phyloP scores from a whole-genome alignment of 2,797 vertebrate species.

The Myripristis murdjan region DNA sequence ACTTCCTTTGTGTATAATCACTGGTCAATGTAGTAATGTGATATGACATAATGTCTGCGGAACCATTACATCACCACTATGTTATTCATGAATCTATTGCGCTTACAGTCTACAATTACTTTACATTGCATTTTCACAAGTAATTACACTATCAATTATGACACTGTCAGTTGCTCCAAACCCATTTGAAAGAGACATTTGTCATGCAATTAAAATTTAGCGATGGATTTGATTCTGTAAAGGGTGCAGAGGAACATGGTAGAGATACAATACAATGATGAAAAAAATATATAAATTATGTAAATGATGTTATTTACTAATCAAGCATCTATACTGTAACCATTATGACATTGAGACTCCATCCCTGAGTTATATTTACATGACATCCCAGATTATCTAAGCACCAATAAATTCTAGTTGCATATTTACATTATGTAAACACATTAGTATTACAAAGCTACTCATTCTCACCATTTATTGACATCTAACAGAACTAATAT shows the following conservation, averaged over 20 bases:
- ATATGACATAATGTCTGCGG: too few relatives aligned
- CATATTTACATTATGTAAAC: not conserved
- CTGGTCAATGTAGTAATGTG: too few relatives aligned
- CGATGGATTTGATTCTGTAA: slow-evolving; percentile 19
- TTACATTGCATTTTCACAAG: too few relatives aligned
- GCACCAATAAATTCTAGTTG: too few relatives aligned
- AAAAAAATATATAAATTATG: slow-evolving; percentile 20
- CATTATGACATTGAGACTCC: not conserved
- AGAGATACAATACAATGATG: slow-evolving; percentile 7
- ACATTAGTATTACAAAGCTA: too few relatives aligned
- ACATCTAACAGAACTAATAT: too few relatives aligned
- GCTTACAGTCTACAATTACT: too few relatives aligned
- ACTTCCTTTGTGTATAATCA: too few relatives aligned
- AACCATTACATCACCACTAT: too few relatives aligned
- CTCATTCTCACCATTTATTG: too few relatives aligned
- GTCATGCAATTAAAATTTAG: slow-evolving; percentile 49
- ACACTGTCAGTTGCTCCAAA: slow-evolving; percentile 30
- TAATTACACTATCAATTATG: slow-evolving; percentile 37
- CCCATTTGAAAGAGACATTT: slow-evolving; percentile 42
- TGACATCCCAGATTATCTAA: not conserved
- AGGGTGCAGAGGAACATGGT: slow-evolving; percentile 10
- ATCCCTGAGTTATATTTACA: slow-evolving; percentile 35
- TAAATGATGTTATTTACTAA: not conserved
- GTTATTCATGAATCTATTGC: slow-evolving; percentile 45
- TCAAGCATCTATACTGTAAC: slow-evolving; percentile 12